Base-by-base conservation (phyloP, 2,888 invertebrate species). In the Eilema caniola region DNA sequence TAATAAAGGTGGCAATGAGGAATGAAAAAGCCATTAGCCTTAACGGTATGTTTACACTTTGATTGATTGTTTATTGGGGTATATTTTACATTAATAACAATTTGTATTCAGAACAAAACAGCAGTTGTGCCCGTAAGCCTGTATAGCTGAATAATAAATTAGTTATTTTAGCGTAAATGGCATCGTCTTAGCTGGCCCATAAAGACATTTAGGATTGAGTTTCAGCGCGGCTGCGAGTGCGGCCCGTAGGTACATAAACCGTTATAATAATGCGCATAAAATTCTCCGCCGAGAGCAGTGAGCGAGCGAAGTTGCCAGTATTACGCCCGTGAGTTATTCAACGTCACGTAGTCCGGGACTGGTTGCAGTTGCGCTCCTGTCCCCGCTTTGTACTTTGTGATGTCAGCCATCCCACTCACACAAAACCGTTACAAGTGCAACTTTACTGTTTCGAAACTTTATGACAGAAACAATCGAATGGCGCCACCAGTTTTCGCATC, bases 201-300 rank as follows among this genome's bases (percentile, higher is more conserved):
- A 90, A 91, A 90, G 88, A 88, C 89, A 88, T 90, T 90, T 88
- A 87, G 85, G 86, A 90, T 88, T 88, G 88, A 89, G 87, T 85
- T 86, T 83, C 85, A 84, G 80, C 74, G 87, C 79, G 83, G 85
- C 81, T 83, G 76, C 70, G 77, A 79, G 79, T 77, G 74, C 76
- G 70, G 70, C 78, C 72, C 77, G 80, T 78, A 85, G 85, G 87
- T 86, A 86, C 83, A 85, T 88, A 88, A 86, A 83, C 81, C 86
- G 86, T 88, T 88, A 88, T 89, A 89, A 89, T 90, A 92, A 91
- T 91, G 90, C 89, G 90, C 89, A 91, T 91, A 92, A 92, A 91
- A 91, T 90, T 90, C 87, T 83, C 86, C 84, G 78, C 80, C 77
- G 89, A 85, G 88, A 88, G 89, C 86, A 83, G 87, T 85, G 85